Conservation (phyloP, 2,113 vertebrate genomes). For the Sinocyclocheilus maitianheensis region DNA sequence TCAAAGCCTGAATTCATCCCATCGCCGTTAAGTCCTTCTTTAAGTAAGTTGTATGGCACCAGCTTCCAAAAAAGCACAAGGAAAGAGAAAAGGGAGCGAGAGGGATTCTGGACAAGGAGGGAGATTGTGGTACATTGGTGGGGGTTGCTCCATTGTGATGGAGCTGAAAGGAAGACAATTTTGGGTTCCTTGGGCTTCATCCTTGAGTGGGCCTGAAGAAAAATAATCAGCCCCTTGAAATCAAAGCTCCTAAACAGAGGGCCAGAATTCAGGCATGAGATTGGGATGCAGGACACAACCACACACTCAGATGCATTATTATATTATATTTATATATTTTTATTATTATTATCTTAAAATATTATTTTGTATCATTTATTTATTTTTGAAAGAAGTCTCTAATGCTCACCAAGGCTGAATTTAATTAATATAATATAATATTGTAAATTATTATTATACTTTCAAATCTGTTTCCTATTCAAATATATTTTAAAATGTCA, state of each 20-base stretch:
- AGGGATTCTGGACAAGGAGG: constrained; percentile 18
- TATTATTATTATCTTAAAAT: neutral
- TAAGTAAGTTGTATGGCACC: constrained; percentile 82
- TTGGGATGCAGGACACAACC: constrained; percentile 38
- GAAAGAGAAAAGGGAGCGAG: constrained; percentile 55
- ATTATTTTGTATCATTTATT: neutral
- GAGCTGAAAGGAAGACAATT: constrained; percentile 79
- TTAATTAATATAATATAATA: neutral
- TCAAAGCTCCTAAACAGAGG: constrained; percentile 82
- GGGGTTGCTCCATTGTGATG: constrained; percentile 75
- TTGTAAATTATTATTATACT: neutral
- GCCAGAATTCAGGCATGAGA: constrained; percentile 69
- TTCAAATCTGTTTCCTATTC: neutral
- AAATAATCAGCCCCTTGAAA: constrained; percentile 92
- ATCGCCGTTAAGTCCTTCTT: constrained; percentile 68
- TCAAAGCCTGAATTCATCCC: constrained; percentile 17
- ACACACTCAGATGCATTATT: constrained; percentile 26
- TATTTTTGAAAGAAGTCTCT: too few relatives aligned
- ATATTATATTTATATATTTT: neutral
- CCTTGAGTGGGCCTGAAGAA: constrained; percentile 89
- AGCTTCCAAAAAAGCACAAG: constrained; percentile 71
- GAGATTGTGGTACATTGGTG: constrained; percentile 10
- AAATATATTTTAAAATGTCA: neutral
- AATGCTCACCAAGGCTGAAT: neutral
- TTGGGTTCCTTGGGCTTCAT: constrained; percentile 86